phyloP scores from a whole-genome alignment of 2,888 invertebrate genomes.

The Falcaria lacertinaria region DNA sequence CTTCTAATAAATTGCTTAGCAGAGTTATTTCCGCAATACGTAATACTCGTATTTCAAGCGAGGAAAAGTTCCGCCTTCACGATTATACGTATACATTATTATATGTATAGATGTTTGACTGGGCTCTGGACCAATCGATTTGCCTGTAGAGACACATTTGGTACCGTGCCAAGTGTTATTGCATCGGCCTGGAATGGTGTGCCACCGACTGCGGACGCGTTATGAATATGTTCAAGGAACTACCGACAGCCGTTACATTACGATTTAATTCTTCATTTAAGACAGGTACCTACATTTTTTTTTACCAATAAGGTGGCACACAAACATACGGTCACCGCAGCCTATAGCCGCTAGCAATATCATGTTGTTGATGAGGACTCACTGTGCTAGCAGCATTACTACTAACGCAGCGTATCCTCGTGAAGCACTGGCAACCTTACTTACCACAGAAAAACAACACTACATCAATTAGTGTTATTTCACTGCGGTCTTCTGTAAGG shows the following conservation, averaged over 20 bases:
- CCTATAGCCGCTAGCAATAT: too few species aligned
- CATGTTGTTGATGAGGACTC: too few species aligned
- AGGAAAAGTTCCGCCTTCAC: conserved; percentile 16
- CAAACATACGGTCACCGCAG: too few species aligned
- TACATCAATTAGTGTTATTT: too few species aligned
- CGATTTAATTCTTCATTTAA: too few species aligned
- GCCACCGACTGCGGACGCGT: conserved; percentile 32
- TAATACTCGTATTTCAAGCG: conserved; percentile 12
- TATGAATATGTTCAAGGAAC: conserved; percentile 23
- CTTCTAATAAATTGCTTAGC: conserved; percentile 18
- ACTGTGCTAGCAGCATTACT: too few species aligned
- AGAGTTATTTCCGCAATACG: conserved; percentile 21
- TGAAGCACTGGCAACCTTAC: too few species aligned
- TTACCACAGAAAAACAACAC: too few species aligned
- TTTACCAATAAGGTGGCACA: too few species aligned
- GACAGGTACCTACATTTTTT: too few species aligned
- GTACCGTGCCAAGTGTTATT: conserved; percentile 66
- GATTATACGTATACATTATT: conserved; percentile 19
- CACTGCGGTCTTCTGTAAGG: too few species aligned
- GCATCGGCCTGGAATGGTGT: conserved; percentile 41
- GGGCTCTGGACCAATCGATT: conserved; percentile 52
- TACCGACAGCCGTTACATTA: neutral
- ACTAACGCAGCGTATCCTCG: too few species aligned
- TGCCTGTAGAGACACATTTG: conserved; percentile 63
- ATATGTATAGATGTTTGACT: neutral